Evolutionary conservation across 30 jellyfish, hydroid and myxozoan species (phyloP), one percentile per base, ranked within the genome.

Genomic region (Aurelia aurita): DNA sequence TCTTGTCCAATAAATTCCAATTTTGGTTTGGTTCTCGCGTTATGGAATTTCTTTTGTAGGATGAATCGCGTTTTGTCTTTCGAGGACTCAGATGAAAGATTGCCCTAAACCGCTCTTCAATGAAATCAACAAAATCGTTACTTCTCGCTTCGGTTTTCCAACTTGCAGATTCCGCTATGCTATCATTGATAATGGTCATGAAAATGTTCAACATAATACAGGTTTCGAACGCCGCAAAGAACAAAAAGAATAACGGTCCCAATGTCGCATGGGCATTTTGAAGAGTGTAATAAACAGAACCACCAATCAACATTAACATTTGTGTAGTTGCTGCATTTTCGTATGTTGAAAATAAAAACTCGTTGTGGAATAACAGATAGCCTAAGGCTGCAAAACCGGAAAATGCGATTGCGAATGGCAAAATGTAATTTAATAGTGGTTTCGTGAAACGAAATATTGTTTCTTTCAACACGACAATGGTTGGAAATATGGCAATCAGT

Each of bases 241-340:
- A 34, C 27, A 76, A 44, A 65, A 70, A 91, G 35, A 66, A 91
- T 60, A 75, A 26, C 7, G 94, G 90, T 29, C 94, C 96, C 29
- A 91, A 58, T 18, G 72, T 29, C 11, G 85, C 60, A 61, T 81
- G 76, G 13, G 86, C 77, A n/a, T 68, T 45, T 55, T 61, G 31
- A 5, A 80, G 79, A 16, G 68, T 27, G 1, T 82, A 64, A 49
- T 58, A 91, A 16, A 60, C 85, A 10, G 90, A 69, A 55, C 90
- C 87, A 22, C 97, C 97, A 35, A 91, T 51, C 23, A 72, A 46
- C 89, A 72, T 81, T 39, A 85, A 55, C 43, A 84, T 45, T 63
- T 80, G 96, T 5, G 90, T 82, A 14, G 49, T 77, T 27, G 76
- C 34, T 20, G 96, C 79, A 21, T 76, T 46, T 18, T 21, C 5